Base-by-base conservation (phyloP, 2,113 vertebrate genomes). In the Lagopus muta region DNA sequence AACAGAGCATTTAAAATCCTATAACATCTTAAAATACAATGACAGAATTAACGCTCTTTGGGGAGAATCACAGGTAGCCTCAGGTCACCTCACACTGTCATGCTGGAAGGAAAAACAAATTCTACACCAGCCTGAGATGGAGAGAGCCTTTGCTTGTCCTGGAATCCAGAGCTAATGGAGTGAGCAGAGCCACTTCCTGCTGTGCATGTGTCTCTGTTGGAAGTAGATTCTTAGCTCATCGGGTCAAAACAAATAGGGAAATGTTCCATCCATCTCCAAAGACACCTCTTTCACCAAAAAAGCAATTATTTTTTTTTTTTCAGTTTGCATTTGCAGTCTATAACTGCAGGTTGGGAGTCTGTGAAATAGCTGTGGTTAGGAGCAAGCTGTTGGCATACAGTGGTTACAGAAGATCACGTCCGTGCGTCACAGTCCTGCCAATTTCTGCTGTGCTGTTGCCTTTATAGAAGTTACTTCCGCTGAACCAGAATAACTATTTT, bases 331-430 rank as follows among this genome's bases (percentile, higher is more conserved):
- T 91, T 58, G 32, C 73, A 82, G 90, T 80, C 79, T 88, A 12
- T 64, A 62, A 36, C 73, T 66, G 77, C 86, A 54, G 91, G 91
- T 88, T 79, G 88, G 84, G 84, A 86, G 93, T 28, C 40, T 94
- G 88, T 83, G 65, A 83, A 78, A 45, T 45, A 86, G 43, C 79
- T 60, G 89, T 2, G 17, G 90, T 95, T 80, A 62, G 96, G 89
- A 93, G 22, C 27, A 91, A 91, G 94, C 95, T 79, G 92, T 57
- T 95, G 97, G 95, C 89, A 61, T 24, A 7, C 21, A 11, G 38
- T 7, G 76, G 75, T 48, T 40, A 14, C 36, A 45, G 82, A 83
- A 36, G 79, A 48, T 11, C 50, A 85, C 72, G n/a, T 84, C 95
- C 55, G 21, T 17, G 52, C 76, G 11, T 1, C 15, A 3, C 7